Percentiles rank a stretch among this genome's conserved stretches.
Conservation (phyloP, 2,797 vertebrate species). For the Amblyopsis hoosieri region DNA sequence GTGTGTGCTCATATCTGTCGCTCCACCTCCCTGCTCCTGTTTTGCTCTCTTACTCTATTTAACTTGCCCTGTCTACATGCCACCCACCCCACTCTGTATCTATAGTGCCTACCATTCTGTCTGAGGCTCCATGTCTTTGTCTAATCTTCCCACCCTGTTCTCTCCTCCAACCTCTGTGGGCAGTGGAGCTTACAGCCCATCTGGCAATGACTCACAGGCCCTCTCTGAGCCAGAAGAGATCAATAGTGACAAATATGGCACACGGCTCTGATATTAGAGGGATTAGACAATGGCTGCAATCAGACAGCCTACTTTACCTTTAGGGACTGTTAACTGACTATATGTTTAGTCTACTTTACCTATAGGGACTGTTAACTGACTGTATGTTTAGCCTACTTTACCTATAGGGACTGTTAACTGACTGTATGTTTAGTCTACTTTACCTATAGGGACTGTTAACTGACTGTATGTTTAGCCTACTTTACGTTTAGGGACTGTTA, state of each 20-base stretch:
- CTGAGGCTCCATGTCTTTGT: conserved; percentile 59
- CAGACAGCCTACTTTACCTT: conserved; percentile 43
- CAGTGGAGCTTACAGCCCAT: conserved; percentile 75
- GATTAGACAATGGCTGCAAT: conserved; percentile 69
- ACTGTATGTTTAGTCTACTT: too few relatives aligned
- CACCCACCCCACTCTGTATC: conserved; percentile 38
- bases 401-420: too few relatives aligned
- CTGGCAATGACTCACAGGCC: conserved; percentile 74
- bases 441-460: too few relatives aligned
- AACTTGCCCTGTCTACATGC: conserved; percentile 34
- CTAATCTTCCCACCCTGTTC: conserved; percentile 54
- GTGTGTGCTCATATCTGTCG: not conserved
- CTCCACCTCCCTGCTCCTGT: not conserved
- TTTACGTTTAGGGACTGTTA: too few relatives aligned
- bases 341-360: conserved; percentile 5
- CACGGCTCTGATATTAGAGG: conserved; percentile 74
- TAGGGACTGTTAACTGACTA: conserved; percentile 42
- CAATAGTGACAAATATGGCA: conserved; percentile 78
- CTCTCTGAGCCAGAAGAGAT: conserved; percentile 72
- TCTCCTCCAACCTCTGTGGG: conserved; percentile 67
- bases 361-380: too few relatives aligned
- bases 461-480: too few relatives aligned
- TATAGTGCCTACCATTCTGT: conserved; percentile 56
- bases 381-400: too few relatives aligned
- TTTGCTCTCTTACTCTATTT: conserved; percentile 23